These are phyloP conservation scores for Emmelina monodactyla DNA, from an alignment of 2,888 invertebrate species.

Conservation along the genomic window DNA sequence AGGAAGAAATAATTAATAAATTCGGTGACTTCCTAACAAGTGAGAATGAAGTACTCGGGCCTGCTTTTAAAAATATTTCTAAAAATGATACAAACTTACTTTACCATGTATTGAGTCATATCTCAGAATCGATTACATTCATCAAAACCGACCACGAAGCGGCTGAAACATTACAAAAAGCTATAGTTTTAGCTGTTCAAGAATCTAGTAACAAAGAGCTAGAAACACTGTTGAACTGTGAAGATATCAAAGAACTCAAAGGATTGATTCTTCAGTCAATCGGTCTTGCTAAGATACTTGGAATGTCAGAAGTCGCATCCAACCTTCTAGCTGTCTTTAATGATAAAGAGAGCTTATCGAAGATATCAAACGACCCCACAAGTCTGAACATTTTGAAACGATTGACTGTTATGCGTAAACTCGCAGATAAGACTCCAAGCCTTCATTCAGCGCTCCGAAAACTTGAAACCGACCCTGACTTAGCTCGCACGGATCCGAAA, in stretches of 20 bases:
- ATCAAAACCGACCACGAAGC: constrained; percentile 71
- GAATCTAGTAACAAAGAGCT: constrained; percentile 68
- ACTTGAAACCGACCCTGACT: constrained; percentile 71
- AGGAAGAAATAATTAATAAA: constrained; percentile 69
- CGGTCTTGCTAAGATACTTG: constrained; percentile 74
- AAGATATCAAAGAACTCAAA: constrained; percentile 48
- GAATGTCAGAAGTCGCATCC: constrained; percentile 69
- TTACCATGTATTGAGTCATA: constrained; percentile 65
- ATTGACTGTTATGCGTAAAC: constrained; percentile 73
- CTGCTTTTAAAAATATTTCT: constrained; percentile 72
- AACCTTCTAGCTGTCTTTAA: constrained; percentile 60
- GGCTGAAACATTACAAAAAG: constrained; percentile 70
- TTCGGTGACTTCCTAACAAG: constrained; percentile 70
- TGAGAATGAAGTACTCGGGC: constrained; percentile 66
- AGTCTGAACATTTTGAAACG: constrained; percentile 74
- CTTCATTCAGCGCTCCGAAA: constrained; percentile 69
- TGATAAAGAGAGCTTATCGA: constrained; percentile 63
- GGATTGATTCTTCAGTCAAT: constrained; percentile 69
- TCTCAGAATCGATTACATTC: constrained; percentile 67
- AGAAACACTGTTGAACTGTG: constrained; percentile 58
- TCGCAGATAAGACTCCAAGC: constrained; percentile 72
- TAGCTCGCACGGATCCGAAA: constrained; percentile 73
- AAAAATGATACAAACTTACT: constrained; percentile 68
- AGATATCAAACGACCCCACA: constrained; percentile 64
- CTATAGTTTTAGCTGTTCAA: constrained; percentile 71